Percentiles rank a stretch among this genome's conserved stretches.
These are phyloP conservation scores for Sapayoa aenigma DNA, from an alignment of 2,113 vertebrate genomes.

Conservation along the genomic window DNA sequence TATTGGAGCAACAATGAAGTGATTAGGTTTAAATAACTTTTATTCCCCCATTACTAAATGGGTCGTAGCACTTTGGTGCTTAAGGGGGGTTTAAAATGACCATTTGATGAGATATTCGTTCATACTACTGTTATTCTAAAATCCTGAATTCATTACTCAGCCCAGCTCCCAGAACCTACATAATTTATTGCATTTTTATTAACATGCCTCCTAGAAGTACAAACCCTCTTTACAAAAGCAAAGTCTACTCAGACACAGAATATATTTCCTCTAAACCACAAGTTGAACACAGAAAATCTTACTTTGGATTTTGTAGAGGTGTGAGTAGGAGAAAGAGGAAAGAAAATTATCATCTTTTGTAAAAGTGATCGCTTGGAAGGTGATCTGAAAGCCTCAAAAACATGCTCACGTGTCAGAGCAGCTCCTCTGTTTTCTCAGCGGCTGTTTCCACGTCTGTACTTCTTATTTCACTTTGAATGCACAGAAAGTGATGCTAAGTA, in stretches of 20 bases:
- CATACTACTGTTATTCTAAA: background rate
- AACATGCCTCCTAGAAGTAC: background rate
- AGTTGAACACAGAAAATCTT: background rate
- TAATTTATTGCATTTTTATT: background rate
- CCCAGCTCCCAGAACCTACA: background rate
- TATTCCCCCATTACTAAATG: background rate
- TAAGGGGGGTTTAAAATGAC: background rate
- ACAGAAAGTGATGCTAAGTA: background rate
- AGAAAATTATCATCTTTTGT: background rate
- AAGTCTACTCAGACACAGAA: background rate
- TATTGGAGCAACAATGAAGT: background rate
- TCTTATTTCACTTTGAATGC: background rate
- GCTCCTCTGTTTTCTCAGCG: background rate
- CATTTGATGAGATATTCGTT: background rate
- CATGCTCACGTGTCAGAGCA: background rate
- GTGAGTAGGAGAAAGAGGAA: background rate
- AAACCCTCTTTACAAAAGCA: background rate
- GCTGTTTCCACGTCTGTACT: background rate
- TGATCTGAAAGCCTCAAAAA: background rate
- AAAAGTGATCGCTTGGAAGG: background rate
- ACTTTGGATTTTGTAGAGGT: background rate
- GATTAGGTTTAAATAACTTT: background rate
- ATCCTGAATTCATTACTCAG: background rate
- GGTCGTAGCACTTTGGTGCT: background rate
- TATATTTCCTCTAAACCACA: background rate